A percentile compares a stretch with the other conserved stretches of the same genome.
phyloP scores from a whole-genome alignment of 2,888 invertebrate genomes.

The Clitarchus hookeri region DNA sequence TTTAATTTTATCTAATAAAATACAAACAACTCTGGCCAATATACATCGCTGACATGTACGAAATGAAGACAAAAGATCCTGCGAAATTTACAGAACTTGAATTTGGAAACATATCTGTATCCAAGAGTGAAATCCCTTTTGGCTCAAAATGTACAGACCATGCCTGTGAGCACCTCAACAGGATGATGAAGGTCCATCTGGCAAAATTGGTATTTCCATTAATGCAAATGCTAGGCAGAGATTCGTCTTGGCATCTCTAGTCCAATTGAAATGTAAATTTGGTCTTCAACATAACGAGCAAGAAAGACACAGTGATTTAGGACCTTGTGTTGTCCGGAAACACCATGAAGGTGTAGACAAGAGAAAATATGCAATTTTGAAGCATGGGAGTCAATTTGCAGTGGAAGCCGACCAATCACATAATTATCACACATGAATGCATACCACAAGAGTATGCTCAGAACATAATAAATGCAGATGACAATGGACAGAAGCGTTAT shows the following conservation, averaged over 20 bases:
- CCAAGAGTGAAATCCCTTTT: background rate
- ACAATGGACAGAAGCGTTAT: background rate
- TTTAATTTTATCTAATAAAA: background rate
- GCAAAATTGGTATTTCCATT: background rate
- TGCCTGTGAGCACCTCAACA: background rate
- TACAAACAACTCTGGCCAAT: background rate
- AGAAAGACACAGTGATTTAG: background rate
- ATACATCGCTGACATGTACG: background rate
- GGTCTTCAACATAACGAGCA: background rate
- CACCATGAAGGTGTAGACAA: constrained; percentile 11
- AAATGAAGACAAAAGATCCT: background rate
- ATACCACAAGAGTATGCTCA: constrained; percentile 5
- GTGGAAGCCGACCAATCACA: background rate
- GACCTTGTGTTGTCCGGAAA: background rate
- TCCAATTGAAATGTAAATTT: background rate
- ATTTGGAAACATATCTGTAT: background rate
- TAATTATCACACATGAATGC: too few species aligned
- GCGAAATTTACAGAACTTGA: background rate
- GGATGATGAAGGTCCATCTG: background rate
- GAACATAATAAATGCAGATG: background rate
- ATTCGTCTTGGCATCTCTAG: background rate
- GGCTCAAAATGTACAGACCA: background rate
- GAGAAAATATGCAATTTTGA: background rate
- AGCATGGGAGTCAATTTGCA: background rate
- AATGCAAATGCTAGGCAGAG: background rate